These are phyloP conservation scores for Limnephilus lunatus DNA, from an alignment of 2,888 invertebrate genomes.

Conservation along the genomic window DNA sequence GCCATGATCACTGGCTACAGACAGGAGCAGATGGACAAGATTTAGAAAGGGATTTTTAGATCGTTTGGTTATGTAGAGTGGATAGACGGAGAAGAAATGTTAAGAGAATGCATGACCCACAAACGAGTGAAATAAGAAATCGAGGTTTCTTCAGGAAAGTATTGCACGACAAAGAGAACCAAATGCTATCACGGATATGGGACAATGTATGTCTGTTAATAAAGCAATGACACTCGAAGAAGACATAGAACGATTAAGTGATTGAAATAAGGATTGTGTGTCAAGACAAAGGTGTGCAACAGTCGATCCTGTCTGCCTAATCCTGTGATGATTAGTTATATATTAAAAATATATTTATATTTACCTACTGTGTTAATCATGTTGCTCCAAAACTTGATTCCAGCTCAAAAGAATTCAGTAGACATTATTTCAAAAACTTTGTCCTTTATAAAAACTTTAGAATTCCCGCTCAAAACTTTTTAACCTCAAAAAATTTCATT, in stretches of 20 bases:
- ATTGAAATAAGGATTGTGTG: background rate
- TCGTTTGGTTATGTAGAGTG: background rate
- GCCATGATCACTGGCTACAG: too few relatives aligned
- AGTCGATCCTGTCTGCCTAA: background rate
- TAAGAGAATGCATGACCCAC: background rate
- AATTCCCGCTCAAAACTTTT: background rate
- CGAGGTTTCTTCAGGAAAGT: too few relatives aligned
- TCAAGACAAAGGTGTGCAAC: background rate
- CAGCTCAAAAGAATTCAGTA: background rate
- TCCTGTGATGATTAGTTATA: background rate
- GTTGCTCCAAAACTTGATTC: background rate
- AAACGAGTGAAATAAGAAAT: background rate
- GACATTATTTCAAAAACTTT: background rate
- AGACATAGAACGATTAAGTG: too few relatives aligned
- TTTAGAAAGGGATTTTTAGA: background rate
- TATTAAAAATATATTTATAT: background rate
- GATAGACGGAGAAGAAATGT: background rate
- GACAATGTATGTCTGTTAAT: too few relatives aligned
- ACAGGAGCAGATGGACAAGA: too few relatives aligned
- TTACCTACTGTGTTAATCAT: constrained; percentile 10
- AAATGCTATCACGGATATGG: too few relatives aligned
- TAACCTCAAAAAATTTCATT: background rate
- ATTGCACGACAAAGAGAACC: too few relatives aligned
- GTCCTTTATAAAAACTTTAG: background rate
- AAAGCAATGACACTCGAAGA: too few relatives aligned